Percentiles rank a stretch among this genome's conserved stretches.
These are phyloP conservation scores for Anthrax anthrax DNA, from an alignment of 2,888 invertebrate species.

Conservation along the genomic window DNA sequence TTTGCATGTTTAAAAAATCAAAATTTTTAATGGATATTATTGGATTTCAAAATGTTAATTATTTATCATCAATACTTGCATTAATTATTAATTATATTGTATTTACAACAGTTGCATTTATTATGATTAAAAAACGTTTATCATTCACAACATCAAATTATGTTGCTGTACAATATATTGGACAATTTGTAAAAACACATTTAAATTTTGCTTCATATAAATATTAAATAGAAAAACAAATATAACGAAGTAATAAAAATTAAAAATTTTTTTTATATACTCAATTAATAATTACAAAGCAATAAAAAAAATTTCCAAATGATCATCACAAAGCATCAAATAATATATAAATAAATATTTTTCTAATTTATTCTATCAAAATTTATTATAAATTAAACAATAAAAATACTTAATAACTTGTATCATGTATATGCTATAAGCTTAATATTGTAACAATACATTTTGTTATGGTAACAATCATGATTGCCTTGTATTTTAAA, in stretches of 20 bases:
- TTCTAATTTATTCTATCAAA: too few relatives aligned
- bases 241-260: neutral
- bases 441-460: neutral
- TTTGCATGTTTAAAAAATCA: constrained; percentile 62
- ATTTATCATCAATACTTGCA: constrained; percentile 51
- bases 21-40: constrained; percentile 58
- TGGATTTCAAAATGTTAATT: constrained; percentile 56
- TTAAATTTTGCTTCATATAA: constrained; percentile 37
- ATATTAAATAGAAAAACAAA: neutral
- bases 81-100: constrained; percentile 55
- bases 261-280: neutral
- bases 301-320: neutral
- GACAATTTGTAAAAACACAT: constrained; percentile 52
- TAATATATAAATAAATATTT: too few relatives aligned
- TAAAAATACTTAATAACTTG: too few relatives aligned
- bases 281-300: neutral
- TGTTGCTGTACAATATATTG: constrained; percentile 52
- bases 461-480: neutral
- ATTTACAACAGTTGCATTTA: constrained; percentile 53
- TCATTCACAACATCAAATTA: constrained; percentile 41
- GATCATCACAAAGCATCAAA: neutral
- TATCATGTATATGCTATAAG: too few relatives aligned
- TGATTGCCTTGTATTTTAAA: neutral
- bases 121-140: constrained; percentile 55
- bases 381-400: too few relatives aligned